Conservation (phyloP, 2,888 invertebrate genomes). For the Cryptocephalus moraei region DNA sequence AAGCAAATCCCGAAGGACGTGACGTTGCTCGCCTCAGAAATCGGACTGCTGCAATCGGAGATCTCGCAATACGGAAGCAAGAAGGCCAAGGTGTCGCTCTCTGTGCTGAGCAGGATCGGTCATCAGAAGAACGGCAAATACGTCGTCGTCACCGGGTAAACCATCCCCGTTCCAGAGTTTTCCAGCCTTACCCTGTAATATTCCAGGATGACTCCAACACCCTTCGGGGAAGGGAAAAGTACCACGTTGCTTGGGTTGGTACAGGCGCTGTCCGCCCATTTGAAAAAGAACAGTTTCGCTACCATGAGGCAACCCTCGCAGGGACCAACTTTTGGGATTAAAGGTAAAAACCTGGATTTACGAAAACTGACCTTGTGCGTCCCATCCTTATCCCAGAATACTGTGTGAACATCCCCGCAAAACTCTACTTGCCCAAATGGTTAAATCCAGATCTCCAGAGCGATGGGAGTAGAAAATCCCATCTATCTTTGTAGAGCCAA, state of each 20-base stretch:
- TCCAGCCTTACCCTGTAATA: background rate
- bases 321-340: conserved; percentile 98
- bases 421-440: too few relatives aligned
- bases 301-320: conserved; percentile 96
- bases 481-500: too few relatives aligned
- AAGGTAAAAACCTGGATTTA: conserved; percentile 41
- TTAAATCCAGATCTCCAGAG: too few relatives aligned
- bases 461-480: too few relatives aligned
- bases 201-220: conserved; percentile 55
- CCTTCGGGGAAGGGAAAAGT: conserved; percentile 63
- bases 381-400: too few relatives aligned
- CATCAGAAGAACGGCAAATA: conserved; percentile 73
- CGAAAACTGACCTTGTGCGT: too few relatives aligned
- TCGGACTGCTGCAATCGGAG: conserved; percentile 72
- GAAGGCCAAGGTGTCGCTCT: conserved; percentile 87
- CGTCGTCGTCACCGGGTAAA: conserved; percentile 88
- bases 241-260: conserved; percentile 88
- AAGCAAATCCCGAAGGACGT: conserved; percentile 83
- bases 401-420: too few relatives aligned
- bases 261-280: conserved; percentile 84
- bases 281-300: conserved; percentile 78
- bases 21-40: conserved; percentile 64
- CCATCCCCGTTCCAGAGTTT: conserved; percentile 10
- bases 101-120: conserved; percentile 64
- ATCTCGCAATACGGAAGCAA: conserved; percentile 84